Base-by-base conservation (phyloP, 92 coral and sea anemone species). In the Umimayanthus chanpuru region DNA sequence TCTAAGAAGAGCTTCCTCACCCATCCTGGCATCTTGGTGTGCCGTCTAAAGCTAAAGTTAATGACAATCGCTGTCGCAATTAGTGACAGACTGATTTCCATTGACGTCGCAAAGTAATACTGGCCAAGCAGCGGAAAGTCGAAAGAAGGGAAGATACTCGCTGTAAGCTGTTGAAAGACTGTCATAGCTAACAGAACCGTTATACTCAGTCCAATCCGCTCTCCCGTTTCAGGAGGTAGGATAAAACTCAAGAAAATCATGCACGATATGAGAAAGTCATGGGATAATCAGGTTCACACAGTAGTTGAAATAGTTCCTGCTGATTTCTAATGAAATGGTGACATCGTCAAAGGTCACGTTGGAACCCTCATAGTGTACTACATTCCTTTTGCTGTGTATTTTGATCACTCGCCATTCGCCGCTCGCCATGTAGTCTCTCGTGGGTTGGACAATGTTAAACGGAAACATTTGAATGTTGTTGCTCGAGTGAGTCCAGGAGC, bases 141-240 rank as follows among this genome's bases (percentile, higher is more conserved):
- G 82, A 91, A 94, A 2, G 94, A 91, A 26, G 98, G 98, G 84
- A 94, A 93, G 21, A 94, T 94, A n/a, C 71, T 86, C 14, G 95
- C 85, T 5, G 98, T 91, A n/a, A 94, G 90, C 85, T 94, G 98
- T 90, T 94, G 98, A 70, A 94, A 94, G 9, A 94, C 98, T 0
- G 98, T 94, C 98, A 94, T 94, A 0, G 98, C 98, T 9, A 94
- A 82, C 4, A 94, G 88, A 3, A 94, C 98, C 0, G 98, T 94
- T 11, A 94, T 94, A 75, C 98, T 91, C 64, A 94, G 79, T 7
- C 98, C 95, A 44, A 94, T 87, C 26, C 98, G 83, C 76, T 94
- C 98, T 5, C 98, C 98, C 11, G 94, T 87, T 81, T 93, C 98
- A 2, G 98, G 98, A 1, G 98, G 98, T 0, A 94, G 86, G 21